Base-by-base conservation (phyloP, 2,797 vertebrate species). In the Molossus alvarezi region DNA sequence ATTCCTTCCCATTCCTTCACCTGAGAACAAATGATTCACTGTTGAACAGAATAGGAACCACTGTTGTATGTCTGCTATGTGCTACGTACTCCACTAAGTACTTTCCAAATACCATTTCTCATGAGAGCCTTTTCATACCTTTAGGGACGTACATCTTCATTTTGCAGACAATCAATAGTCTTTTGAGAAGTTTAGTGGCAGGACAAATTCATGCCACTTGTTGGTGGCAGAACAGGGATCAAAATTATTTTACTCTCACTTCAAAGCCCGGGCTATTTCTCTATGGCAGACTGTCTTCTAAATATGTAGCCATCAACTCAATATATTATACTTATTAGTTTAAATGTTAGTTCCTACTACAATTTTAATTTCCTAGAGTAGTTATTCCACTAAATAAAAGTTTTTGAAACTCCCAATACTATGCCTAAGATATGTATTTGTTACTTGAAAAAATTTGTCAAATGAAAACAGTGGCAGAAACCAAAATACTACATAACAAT, bases 101-200 rank as follows among this genome's bases (percentile, higher is more conserved):
- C 25, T 71, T 87, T 75, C n/a, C 17, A 92, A 86, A 76, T 27
- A 12, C 0, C 5, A 6, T n/a, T 0, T 92, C 64, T 95, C 41
- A 25, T 2, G 18, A 29, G 25, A 69, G 20, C 53, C 41, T 95
- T 58, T 73, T 77, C 25, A 51, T 33, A 15, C 1, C 3, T 73
- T 57, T 84, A n/a, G 13, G 8, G 81, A 73, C 5, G 29, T 83
- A 57, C 3, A 33, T 69, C 21, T 90, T 84, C 11, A 57, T 57
- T 83, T 92, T 76, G 9, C 10, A 64, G n/a, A 85, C 64, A 3
- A 92, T 37, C 41, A 75, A 25, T 65, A 67, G 2, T 45, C 80
- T 58, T 62, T 57, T 53, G n/a, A 95, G 13, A 95, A 3, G 41
- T 58, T 83, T 73, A 95, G 11, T 75, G 27, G 41, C 45, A 92